Conservation (phyloP, 2,888 invertebrate genomes). For the Tipula vernalis region DNA sequence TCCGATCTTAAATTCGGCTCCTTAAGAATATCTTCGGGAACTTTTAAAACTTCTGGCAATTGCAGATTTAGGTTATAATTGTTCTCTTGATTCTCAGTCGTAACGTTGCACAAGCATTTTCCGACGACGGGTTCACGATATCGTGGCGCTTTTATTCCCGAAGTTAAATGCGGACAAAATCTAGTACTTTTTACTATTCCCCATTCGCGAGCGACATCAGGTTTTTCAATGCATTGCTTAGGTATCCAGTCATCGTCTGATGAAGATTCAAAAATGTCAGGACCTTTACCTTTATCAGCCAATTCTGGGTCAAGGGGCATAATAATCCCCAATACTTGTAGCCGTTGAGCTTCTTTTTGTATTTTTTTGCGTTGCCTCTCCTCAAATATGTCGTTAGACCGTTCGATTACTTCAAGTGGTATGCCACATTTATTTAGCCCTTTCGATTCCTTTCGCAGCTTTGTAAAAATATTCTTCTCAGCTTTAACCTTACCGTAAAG, state of each 20-base stretch:
- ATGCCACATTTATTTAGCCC: conserved; percentile 9
- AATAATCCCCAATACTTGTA: conserved; percentile 17
- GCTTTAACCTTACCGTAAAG: conserved; percentile 20
- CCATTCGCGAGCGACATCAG: conserved; percentile 7
- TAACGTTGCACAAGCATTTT: conserved; percentile 25
- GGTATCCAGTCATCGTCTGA: conserved; percentile 29
- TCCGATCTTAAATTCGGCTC: conserved; percentile 23
- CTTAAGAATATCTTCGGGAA: conserved; percentile 19
- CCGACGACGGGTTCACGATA: conserved; percentile 27
- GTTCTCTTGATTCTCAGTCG: conserved; percentile 17
- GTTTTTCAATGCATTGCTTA: conserved; percentile 13
- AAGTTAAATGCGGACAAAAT: background rate
- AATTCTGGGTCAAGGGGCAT: background rate
- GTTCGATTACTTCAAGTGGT: conserved; percentile 8
- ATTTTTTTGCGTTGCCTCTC: conserved; percentile 15
- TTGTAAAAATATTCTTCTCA: conserved; percentile 15
- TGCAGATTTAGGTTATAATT: background rate
- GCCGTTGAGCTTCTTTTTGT: conserved; percentile 16
- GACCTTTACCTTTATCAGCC: background rate
- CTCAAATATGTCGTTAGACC: conserved; percentile 5
- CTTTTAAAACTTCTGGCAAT: conserved; percentile 6
- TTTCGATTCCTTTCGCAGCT: background rate
- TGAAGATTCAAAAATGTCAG: background rate
- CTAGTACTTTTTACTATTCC: background rate
- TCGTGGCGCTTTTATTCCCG: conserved; percentile 18